These are phyloP conservation scores for Mamestra configurata DNA, from an alignment of 1,140 invertebrate species.

Conservation along the genomic window DNA sequence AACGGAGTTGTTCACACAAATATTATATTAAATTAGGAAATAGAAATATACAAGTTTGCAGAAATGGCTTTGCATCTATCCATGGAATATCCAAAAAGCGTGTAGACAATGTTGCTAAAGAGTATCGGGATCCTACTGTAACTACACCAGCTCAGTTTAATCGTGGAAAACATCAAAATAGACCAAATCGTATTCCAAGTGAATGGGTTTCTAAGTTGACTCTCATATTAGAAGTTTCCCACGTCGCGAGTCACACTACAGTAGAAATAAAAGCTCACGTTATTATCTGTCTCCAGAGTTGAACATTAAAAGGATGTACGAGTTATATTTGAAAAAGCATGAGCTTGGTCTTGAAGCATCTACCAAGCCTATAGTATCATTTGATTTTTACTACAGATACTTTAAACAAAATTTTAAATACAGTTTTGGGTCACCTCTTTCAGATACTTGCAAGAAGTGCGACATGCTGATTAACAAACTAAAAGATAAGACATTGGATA, in stretches of 20 bases:
- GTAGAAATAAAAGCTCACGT: not conserved
- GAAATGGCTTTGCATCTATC: slow-evolving; percentile 13
- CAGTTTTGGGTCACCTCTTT: not conserved
- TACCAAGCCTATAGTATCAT: slow-evolving; percentile 2
- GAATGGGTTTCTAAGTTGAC: slow-evolving; percentile 3
- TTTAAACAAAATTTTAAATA: slow-evolving; percentile 16
- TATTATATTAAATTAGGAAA: not conserved
- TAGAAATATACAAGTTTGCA: slow-evolving; percentile 13
- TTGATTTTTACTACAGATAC: slow-evolving; percentile 16
- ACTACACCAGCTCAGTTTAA: not conserved
- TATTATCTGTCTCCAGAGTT: slow-evolving; percentile 14
- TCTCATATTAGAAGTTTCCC: slow-evolving; percentile 6
- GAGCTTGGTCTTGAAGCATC: slow-evolving; percentile 4
- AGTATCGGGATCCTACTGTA: not conserved
- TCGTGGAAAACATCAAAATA: slow-evolving; percentile 12
- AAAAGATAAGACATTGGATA: too few species aligned
- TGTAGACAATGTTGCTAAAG: slow-evolving; percentile 8
- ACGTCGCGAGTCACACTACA: not conserved
- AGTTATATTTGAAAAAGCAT: slow-evolving; percentile 9
- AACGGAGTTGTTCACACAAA: too few species aligned
- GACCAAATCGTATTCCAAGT: slow-evolving; percentile 5
- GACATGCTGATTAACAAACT: too few species aligned
- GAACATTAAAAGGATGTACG: slow-evolving; percentile 14
- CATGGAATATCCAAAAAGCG: slow-evolving; percentile 3
- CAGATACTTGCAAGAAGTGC: not conserved